Evolutionary conservation across 2,888 invertebrate genomes (phyloP).

Genomic region (Drosophila nigricruria): DNA sequence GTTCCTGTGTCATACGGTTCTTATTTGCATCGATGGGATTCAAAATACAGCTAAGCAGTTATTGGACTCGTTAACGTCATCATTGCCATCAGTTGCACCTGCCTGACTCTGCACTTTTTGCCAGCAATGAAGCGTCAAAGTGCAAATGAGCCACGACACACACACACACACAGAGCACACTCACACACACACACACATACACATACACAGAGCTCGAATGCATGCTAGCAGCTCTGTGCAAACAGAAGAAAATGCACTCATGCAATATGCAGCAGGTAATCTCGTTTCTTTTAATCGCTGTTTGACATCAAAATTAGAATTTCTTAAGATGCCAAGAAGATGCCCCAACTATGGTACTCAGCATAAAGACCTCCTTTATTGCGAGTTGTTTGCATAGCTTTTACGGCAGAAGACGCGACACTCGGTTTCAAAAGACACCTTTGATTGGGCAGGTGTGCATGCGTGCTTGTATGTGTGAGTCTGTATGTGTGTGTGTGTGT

Average conservation of each 20-base stretch:
- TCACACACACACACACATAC: slow-evolving; percentile 6
- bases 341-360: slow-evolving; percentile 12
- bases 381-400: slow-evolving; percentile 53
- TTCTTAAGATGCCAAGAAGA: slow-evolving; percentile 69
- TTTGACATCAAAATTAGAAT: slow-evolving; percentile 85
- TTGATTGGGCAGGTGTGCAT: slow-evolving; percentile 30
- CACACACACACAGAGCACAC: not conserved
- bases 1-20: slow-evolving; percentile 23
- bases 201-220: slow-evolving; percentile 2
- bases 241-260: slow-evolving; percentile 83
- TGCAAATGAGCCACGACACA: slow-evolving; percentile 47
- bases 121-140: slow-evolving; percentile 48
- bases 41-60: slow-evolving; percentile 48
- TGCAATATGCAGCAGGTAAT: slow-evolving; percentile 85
- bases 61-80: slow-evolving; percentile 77
- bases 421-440: slow-evolving; percentile 33
- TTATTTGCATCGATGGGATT: slow-evolving; percentile 53
- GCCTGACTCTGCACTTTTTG: slow-evolving; percentile 60
- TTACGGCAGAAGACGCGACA: slow-evolving; percentile 34
- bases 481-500: not conserved
- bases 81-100: slow-evolving; percentile 74
- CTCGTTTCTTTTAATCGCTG: slow-evolving; percentile 85
- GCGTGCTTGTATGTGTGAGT: not conserved
- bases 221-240: slow-evolving; percentile 53
- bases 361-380: slow-evolving; percentile 43